Percentiles rank a stretch among this genome's conserved stretches.
Evolutionary conservation across 2,797 vertebrate species (phyloP).

Genomic region (Neostethus bicornis): DNA sequence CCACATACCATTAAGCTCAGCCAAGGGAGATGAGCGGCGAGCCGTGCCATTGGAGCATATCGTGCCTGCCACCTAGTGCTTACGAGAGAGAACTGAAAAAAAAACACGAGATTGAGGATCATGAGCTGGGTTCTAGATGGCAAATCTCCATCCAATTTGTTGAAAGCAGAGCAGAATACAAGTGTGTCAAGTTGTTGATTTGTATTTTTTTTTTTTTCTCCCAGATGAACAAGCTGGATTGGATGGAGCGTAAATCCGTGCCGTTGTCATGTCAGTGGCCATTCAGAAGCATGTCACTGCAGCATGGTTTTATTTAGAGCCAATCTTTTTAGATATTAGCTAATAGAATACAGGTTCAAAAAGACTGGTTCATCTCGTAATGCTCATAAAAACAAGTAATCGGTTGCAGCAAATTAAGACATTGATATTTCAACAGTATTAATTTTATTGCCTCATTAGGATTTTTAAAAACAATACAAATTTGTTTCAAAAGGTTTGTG

Average conservation of each 20-base stretch:
- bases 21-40: slow-evolving; percentile 13
- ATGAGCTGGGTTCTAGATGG: slow-evolving; percentile 44
- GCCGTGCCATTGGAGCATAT: slow-evolving; percentile 14
- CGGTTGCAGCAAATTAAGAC: neutral
- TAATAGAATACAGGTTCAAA: slow-evolving; percentile 3
- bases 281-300: slow-evolving; percentile 13
- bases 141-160: slow-evolving; percentile 53
- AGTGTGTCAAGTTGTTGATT: slow-evolving; percentile 24
- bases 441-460: slow-evolving; percentile 1
- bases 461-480: slow-evolving; percentile 13
- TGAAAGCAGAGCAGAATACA: slow-evolving; percentile 31
- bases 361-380: slow-evolving; percentile 1
- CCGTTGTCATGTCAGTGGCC: slow-evolving; percentile 19
- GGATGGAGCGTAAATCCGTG: slow-evolving; percentile 18
- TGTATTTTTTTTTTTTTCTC: neutral
- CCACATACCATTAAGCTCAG: slow-evolving; percentile 78
- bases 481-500: slow-evolving; percentile 1
- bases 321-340: slow-evolving; percentile 24
- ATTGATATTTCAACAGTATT: slow-evolving; percentile 19
- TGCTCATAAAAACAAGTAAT: slow-evolving; percentile 11
- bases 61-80: slow-evolving; percentile 79
- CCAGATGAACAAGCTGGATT: slow-evolving; percentile 30
- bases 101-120: slow-evolving; percentile 6
- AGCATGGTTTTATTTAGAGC: slow-evolving; percentile 14
- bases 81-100: slow-evolving; percentile 3